phyloP scores from a whole-genome alignment of 2,113 vertebrate genomes.

The Myotis lucifugus region DNA sequence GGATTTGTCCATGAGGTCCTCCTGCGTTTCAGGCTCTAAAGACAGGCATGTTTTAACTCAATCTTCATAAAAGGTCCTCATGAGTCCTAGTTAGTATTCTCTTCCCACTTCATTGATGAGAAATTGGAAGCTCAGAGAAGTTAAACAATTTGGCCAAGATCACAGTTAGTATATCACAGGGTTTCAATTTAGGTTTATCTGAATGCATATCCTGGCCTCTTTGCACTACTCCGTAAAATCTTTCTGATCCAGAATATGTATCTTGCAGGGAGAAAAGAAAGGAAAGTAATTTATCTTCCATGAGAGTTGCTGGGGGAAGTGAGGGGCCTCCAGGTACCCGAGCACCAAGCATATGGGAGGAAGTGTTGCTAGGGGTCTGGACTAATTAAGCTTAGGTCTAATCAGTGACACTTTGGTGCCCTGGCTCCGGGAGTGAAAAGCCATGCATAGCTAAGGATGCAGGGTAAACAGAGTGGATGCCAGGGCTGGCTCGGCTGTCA shows the following conservation, averaged over 20 bases:
- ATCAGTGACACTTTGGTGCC: conserved; percentile 34
- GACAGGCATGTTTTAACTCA: neutral
- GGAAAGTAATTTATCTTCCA: conserved; percentile 49
- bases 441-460: neutral
- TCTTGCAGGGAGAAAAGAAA: neutral
- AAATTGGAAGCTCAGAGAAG: neutral
- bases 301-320: conserved; percentile 27
- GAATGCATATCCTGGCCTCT: neutral
- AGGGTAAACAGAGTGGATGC: neutral
- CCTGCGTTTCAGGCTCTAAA: neutral
- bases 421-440: conserved; percentile 36
- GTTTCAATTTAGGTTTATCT: neutral
- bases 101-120: neutral
- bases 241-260: conserved; percentile 19
- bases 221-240: neutral
- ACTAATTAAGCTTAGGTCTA: conserved; percentile 64
- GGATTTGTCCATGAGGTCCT: neutral
- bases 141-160: neutral
- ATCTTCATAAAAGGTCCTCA: neutral
- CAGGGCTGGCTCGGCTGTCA: neutral
- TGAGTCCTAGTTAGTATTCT: neutral
- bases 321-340: neutral
- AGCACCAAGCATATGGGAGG: neutral
- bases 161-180: neutral
- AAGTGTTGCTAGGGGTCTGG: conserved; percentile 12